These are phyloP conservation scores for Leptoteleia sp. DNA, from an alignment of 1,140 invertebrate genomes.

Conservation along the genomic window DNA sequence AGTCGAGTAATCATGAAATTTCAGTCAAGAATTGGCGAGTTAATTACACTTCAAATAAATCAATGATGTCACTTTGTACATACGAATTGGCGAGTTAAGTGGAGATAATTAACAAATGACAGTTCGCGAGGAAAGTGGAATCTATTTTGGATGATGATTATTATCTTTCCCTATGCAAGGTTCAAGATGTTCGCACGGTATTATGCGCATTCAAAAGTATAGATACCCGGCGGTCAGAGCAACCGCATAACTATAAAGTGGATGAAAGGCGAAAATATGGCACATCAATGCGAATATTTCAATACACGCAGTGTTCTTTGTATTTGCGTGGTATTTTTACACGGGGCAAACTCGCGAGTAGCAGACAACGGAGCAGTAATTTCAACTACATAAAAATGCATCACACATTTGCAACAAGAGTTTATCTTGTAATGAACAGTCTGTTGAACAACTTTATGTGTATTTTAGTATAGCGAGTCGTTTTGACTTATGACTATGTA, in stretches of 20 bases:
- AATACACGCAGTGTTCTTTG: constrained; percentile 40
- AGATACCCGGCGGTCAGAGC: constrained; percentile 54
- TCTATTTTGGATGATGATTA: constrained; percentile 47
- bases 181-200: constrained; percentile 69
- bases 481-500: constrained; percentile 17
- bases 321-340: constrained; percentile 3
- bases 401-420: constrained; percentile 20
- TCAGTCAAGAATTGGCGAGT: constrained; percentile 13
- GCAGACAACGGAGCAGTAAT: constrained; percentile 35
- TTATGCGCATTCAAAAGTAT: constrained; percentile 56
- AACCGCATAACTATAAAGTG: constrained; percentile 54
- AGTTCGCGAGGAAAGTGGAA: constrained; percentile 52
- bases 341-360: constrained; percentile 7
- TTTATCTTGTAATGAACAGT: constrained; percentile 30
- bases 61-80: constrained; percentile 29
- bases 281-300: constrained; percentile 43
- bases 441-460: constrained; percentile 14
- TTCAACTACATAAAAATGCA: constrained; percentile 29
- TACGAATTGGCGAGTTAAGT: constrained; percentile 10
- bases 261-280: constrained; percentile 56
- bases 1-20: too few species aligned
- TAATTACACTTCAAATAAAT: constrained; percentile 41
- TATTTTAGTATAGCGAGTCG: constrained; percentile 8
- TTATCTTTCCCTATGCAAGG: constrained; percentile 59
- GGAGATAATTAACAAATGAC: constrained; percentile 57